Percentiles rank a stretch among this genome's conserved stretches.
Evolutionary conservation across 1,140 invertebrate genomes (phyloP).

Genomic region (Caenorhabditis tropicalis): DNA sequence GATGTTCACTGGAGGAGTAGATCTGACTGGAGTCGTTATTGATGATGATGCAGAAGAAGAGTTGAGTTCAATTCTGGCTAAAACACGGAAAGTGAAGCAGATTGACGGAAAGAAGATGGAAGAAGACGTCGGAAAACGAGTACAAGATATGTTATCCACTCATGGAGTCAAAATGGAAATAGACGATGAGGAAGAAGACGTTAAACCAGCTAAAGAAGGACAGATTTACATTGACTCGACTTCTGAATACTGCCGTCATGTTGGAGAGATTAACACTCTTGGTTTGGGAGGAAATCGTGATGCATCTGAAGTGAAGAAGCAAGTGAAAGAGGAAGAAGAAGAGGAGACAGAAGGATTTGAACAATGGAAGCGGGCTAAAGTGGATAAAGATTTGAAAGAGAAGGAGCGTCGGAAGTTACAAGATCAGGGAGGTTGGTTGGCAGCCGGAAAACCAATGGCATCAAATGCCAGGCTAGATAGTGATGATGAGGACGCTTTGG

Average conservation of each 20-base stretch:
- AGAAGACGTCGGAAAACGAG: conserved; percentile 21
- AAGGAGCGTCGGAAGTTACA: conserved; percentile 28
- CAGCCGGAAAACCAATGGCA: conserved; percentile 25
- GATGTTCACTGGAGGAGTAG: conserved; percentile 65
- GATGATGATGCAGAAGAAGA: conserved; percentile 83
- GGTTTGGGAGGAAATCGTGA: conserved; percentile 76
- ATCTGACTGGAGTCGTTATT: conserved; percentile 76
- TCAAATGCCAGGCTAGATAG: not conserved
- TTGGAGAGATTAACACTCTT: conserved; percentile 91
- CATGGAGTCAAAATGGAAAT: conserved; percentile 48
- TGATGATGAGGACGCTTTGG: conserved; percentile 38
- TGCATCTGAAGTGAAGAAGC: conserved; percentile 73
- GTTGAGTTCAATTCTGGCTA: conserved; percentile 80
- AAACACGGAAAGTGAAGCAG: conserved; percentile 80
- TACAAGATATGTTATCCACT: conserved; percentile 1
- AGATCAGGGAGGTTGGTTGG: conserved; percentile 42
- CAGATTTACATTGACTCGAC: conserved; percentile 88
- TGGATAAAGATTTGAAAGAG: conserved; percentile 26
- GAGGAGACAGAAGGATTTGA: not conserved
- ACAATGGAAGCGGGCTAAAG: conserved; percentile 46
- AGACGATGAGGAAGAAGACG: conserved; percentile 59
- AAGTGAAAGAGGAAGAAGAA: conserved; percentile 76
- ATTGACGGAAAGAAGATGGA: conserved; percentile 60
- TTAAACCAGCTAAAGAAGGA: conserved; percentile 50
- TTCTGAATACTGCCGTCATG: conserved; percentile 92